Conservation (phyloP, 1,140 invertebrate genomes). For the Apis dorsata region DNA sequence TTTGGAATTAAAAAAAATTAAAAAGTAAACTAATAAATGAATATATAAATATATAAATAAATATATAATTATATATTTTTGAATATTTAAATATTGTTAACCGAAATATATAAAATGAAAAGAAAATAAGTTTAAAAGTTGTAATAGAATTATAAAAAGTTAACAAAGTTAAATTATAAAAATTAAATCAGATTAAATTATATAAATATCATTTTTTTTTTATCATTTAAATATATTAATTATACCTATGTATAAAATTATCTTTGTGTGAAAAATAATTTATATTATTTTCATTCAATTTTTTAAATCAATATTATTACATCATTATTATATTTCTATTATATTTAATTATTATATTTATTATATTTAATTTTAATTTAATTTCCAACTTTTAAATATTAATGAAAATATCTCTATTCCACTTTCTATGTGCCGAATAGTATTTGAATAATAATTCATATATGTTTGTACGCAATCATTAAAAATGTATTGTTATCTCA, state of each 20-base stretch:
- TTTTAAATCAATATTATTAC: not conserved
- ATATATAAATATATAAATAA: not conserved
- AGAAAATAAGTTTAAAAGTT: not conserved
- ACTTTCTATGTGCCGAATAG: not conserved
- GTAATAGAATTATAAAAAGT: slow-evolving; percentile 23
- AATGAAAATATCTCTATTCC: slow-evolving; percentile 4
- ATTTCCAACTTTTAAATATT: not conserved
- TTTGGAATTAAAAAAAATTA: not conserved
- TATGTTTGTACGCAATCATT: slow-evolving; percentile 1
- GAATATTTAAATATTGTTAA: not conserved
- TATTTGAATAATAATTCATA: not conserved
- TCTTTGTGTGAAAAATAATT: not conserved
- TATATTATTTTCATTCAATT: not conserved
- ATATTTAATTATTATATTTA: no score
- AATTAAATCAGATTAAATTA: slow-evolving; percentile 45
- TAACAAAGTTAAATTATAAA: slow-evolving; percentile 2
- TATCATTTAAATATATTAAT: slow-evolving; percentile 18
- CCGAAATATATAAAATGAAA: not conserved
- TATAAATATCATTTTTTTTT: slow-evolving; percentile 19
- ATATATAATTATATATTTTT: not conserved
- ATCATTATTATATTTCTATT: no score
- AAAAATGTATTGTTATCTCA: not conserved
- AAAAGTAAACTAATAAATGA: not conserved
- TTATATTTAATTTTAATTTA: not conserved
- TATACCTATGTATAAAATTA: slow-evolving; percentile 25